Evolutionary conservation across 2,797 vertebrate genomes (phyloP).

Genomic region (Oophaga sylvatica): DNA sequence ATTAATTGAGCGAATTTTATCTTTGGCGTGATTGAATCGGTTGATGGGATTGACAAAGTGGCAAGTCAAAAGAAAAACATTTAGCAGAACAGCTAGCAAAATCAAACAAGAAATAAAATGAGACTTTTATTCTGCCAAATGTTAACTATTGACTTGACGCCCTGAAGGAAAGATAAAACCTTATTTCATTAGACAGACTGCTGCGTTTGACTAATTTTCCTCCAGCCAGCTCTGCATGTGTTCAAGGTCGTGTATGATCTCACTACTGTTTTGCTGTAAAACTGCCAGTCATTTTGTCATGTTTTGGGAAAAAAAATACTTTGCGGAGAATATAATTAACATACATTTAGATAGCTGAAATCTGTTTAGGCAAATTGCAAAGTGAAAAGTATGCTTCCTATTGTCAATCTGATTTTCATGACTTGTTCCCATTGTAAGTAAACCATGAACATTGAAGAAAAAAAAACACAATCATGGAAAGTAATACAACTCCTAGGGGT

Average conservation of each 20-base stretch:
- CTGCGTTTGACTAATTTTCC: constrained; percentile 15
- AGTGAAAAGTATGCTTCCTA: not conserved
- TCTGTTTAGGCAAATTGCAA: not conserved
- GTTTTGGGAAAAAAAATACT: constrained; percentile 20
- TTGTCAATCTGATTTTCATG: constrained; percentile 14
- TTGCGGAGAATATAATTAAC: constrained; percentile 29
- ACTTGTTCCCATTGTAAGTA: constrained; percentile 3
- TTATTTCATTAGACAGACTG: constrained; percentile 25
- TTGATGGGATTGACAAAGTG: not conserved
- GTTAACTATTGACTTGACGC: constrained; percentile 1
- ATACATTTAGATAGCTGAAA: constrained; percentile 31
- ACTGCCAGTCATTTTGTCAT: constrained; percentile 43
- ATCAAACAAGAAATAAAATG: constrained; percentile 8
- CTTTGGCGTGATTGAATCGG: not conserved
- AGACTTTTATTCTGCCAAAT: constrained; percentile 13
- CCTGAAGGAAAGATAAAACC: constrained; percentile 24
- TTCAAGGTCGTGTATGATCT: constrained; percentile 42
- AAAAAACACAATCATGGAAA: not conserved
- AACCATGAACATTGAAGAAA: not conserved
- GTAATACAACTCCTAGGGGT: constrained; percentile 2
- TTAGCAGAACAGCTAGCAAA: not conserved
- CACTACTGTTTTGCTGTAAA: constrained; percentile 3
- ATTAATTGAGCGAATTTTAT: not conserved
- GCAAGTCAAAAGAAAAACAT: not conserved
- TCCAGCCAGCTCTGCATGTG: not conserved